Base-by-base conservation (phyloP, 1,140 invertebrate genomes). In the Heliconius melpomene region DNA sequence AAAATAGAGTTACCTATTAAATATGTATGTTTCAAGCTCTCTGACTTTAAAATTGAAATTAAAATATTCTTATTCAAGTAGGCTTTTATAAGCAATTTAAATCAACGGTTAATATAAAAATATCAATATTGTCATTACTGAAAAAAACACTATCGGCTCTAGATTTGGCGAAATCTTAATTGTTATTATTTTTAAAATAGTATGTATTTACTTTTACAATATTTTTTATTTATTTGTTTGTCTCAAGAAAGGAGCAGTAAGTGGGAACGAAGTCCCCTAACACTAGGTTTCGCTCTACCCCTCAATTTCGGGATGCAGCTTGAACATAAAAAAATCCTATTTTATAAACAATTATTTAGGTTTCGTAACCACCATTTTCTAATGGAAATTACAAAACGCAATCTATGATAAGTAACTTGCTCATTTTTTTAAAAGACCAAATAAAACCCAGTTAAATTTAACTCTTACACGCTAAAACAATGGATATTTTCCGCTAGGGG, bases 401-500 rank as follows among this genome's bases (percentile, higher is more conserved):
- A 23, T 60, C n/a, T 13, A 66, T 66, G 9, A 26, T 26, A 26
- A 18, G 2, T 18, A 29, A 66, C 13, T 23, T 66, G 11, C 11
- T 16, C 6, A 52, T 6, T 26, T 66, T 66, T 16, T 26, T 5
- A 6, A 3, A 26, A 16, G 78, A 71, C 74, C 73, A 3, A 74
- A 60, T 29, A 54, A 74, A 79, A 52, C 32, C 18, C 72, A 57
- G 26, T 74, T 74, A 26, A 46, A 74, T 70, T 74, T 29, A 66
- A 66, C 60, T 29, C 23, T 11, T 72, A 18, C 32, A 18, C 32
- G 46, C 29, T 60, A 77, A 23, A 77, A 75, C 60, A 74, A 46
- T 46, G 72, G 52, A 75, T 80, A 26, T 77, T 66, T 77, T 80
- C 52, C 52, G 26, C 23, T 70, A 66, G 40, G 52, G 71, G 74